Evolutionary conservation across 2,113 vertebrate species (phyloP), one percentile per base, ranked within the genome.

Genomic region (Cervus canadensis): DNA sequence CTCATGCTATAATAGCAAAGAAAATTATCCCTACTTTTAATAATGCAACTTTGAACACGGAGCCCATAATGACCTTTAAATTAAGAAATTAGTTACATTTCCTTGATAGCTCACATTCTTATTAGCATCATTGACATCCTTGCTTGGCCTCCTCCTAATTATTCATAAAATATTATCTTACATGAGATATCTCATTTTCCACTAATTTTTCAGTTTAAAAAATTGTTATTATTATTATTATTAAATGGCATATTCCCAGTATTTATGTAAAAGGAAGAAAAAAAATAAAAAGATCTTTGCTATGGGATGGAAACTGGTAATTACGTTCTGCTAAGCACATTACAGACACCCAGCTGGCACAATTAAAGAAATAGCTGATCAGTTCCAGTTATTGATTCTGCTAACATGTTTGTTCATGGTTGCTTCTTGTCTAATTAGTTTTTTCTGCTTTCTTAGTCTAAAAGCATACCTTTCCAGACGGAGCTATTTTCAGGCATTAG

Each of bases 341-440:
- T 95, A 5, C 93, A 43, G 98, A 97, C 87, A 95, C 97, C 99
- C 98, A 98, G 99, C 98, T 99, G 99, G 99, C 97, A 98, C 99
- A 99, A 99, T 99, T 99, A 99, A 99, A 99, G 98, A 99, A 99
- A 99, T 98, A 99, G 99, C 99, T 99, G 99, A 99, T 99, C 98
- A 99, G 99, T 99, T 99, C 98, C 99, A 99, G 98, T 98, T 99
- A 99, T 99, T 99, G 99, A 99, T 99, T 99, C 98, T 98, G 98
- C 98, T 99, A 99, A 99, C 98, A 99, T 99, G 99, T 99, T 99
- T 99, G 98, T 99, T 99, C 99, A 99, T 71, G 98, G 98, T 98
- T 97, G 98, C 98, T 99, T 99, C 99, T 99, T 98, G 98, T 98
- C 98, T 99, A 99, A 99, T 99, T 99, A 99, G 98, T 98, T 99